Percentiles rank a stretch among this genome's conserved stretches.
phyloP scores from a whole-genome alignment of 2,888 invertebrate genomes.

The Thymelicus sylvestris region DNA sequence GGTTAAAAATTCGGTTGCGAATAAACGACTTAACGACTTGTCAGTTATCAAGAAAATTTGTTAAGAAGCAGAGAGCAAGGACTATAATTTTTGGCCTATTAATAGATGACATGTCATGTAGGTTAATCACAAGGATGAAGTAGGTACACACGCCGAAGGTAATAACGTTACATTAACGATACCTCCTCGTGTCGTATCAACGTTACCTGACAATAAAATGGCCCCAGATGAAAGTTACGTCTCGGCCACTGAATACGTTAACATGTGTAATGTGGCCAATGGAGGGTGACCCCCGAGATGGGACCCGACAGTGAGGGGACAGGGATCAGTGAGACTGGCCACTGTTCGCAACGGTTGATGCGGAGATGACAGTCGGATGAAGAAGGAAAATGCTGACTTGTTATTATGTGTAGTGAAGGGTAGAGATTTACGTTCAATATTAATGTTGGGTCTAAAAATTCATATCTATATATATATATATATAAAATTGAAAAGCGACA shows the following conservation, averaged over 20 bases:
- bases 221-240: constrained; percentile 7
- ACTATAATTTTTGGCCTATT: too few relatives aligned
- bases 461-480: too few relatives aligned
- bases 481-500: too few relatives aligned
- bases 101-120: too few relatives aligned
- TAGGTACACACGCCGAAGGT: too few relatives aligned
- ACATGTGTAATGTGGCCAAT: constrained; percentile 60
- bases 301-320: not conserved
- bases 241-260: constrained; percentile 54
- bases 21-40: too few relatives aligned
- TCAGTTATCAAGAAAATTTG: too few relatives aligned
- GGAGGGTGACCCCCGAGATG: constrained; percentile 43
- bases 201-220: constrained; percentile 1
- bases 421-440: too few relatives aligned
- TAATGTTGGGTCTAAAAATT: too few relatives aligned
- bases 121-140: too few relatives aligned
- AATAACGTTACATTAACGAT: not conserved
- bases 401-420: not conserved
- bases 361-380: not conserved
- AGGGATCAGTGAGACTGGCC: not conserved
- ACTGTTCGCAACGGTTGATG: not conserved
- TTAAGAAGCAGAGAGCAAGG: too few relatives aligned
- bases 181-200: not conserved
- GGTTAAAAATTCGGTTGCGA: too few relatives aligned
- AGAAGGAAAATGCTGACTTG: not conserved